Conservation (phyloP, 2,888 invertebrate species). For the Emmelina monodactyla region DNA sequence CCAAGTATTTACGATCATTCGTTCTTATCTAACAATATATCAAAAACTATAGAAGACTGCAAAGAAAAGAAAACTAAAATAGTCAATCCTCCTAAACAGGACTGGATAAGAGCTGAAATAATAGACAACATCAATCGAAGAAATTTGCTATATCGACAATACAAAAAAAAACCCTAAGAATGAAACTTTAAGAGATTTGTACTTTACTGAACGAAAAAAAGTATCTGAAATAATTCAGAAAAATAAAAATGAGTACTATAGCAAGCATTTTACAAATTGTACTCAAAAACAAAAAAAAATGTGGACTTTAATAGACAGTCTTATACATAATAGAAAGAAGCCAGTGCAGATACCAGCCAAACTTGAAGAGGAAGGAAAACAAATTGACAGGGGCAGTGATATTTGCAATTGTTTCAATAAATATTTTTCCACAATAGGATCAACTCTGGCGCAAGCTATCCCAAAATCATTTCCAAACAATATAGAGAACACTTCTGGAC, state of each 20-base stretch:
- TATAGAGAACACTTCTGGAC: too few relatives aligned
- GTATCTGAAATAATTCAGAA: background rate
- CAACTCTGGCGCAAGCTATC: constrained; percentile 6
- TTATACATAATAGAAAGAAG: constrained; percentile 6
- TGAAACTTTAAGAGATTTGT: constrained; percentile 1
- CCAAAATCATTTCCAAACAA: too few relatives aligned
- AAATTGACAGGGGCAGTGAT: constrained; percentile 1
- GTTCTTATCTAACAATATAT: too few relatives aligned
- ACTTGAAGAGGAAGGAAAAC: background rate
- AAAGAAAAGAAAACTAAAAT: constrained; percentile 7
- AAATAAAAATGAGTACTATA: constrained; percentile 5
- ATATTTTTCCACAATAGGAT: constrained; percentile 7
- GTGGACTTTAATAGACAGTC: constrained; percentile 4
- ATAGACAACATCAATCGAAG: constrained; percentile 7
- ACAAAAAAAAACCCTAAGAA: constrained; percentile 2
- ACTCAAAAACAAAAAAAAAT: constrained; percentile 3
- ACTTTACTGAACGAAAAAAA: background rate
- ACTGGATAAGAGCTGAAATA: constrained; percentile 9
- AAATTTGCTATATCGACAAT: constrained; percentile 4
- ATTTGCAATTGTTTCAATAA: constrained; percentile 7
- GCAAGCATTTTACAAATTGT: constrained; percentile 3
- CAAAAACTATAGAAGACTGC: constrained; percentile 4
- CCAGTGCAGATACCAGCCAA: constrained; percentile 5
- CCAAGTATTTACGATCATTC: too few relatives aligned
- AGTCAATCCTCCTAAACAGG: constrained; percentile 7